Evolutionary conservation across 2,113 vertebrate species (phyloP).

Genomic region (Crotalus helleri): DNA sequence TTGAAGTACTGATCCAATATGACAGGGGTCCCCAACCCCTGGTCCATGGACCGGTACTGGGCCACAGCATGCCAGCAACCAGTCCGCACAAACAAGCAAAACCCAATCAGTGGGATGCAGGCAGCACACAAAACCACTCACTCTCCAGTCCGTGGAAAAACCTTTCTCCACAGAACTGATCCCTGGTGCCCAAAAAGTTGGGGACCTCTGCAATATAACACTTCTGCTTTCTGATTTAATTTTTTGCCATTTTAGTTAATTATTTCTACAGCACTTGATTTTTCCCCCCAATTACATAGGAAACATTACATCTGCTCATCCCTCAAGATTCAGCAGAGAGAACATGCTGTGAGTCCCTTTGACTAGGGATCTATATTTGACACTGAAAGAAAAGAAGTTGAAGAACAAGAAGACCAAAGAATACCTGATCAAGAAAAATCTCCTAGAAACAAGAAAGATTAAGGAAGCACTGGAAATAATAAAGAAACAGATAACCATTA

Average conservation of each 20-base stretch:
- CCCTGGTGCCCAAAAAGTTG: too few relatives aligned
- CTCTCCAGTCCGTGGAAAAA: too few relatives aligned
- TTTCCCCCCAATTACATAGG: neutral
- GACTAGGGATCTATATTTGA: neutral
- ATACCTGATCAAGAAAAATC: neutral
- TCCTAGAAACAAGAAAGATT: neutral
- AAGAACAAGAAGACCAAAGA: neutral
- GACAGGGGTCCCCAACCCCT: too few relatives aligned
- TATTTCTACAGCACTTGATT: neutral
- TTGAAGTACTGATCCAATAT: neutral
- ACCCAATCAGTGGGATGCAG: too few relatives aligned
- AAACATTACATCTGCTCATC: neutral
- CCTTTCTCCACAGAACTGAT: too few relatives aligned
- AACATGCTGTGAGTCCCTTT: neutral
- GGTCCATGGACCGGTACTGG: too few relatives aligned
- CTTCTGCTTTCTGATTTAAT: neutral
- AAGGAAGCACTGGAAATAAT: neutral
- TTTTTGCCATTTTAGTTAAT: neutral
- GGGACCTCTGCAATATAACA: neutral
- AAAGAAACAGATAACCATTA: neutral
- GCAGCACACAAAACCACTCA: too few relatives aligned
- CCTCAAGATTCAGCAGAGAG: neutral
- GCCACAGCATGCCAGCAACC: too few relatives aligned
- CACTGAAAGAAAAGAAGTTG: neutral
- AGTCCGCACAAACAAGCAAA: too few relatives aligned